Evolutionary conservation across 1,140 invertebrate genomes (phyloP).

Genomic region (Caerostris darwini): DNA sequence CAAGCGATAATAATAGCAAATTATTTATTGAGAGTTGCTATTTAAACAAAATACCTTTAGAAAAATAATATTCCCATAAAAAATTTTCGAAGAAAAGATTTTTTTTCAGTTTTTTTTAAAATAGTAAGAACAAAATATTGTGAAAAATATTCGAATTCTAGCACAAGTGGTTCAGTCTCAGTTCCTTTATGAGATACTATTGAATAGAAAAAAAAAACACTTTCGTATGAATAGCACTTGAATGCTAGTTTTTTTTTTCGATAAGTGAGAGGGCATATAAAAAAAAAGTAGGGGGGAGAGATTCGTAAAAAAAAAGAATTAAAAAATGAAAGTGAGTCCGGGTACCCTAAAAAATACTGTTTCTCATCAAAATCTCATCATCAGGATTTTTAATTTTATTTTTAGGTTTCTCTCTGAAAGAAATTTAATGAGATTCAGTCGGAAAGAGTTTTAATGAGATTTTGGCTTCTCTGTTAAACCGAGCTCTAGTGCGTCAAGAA

Average conservation of each 20-base stretch:
- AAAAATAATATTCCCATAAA: too few relatives aligned
- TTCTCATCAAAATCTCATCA: constrained; percentile 36
- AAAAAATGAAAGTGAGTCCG: not conserved
- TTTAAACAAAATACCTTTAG: too few relatives aligned
- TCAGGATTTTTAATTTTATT: not conserved
- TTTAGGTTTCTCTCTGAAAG: not conserved
- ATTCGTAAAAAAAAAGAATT: not conserved
- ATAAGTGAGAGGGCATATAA: not conserved
- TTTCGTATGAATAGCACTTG: not conserved
- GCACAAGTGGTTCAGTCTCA: too few relatives aligned
- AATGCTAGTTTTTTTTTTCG: not conserved
- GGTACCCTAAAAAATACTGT: not conserved
- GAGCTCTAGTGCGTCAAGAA: not conserved
- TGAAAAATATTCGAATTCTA: too few relatives aligned
- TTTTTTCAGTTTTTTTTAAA: too few relatives aligned
- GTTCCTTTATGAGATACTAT: constrained; percentile 7
- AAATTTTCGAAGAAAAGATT: too few relatives aligned
- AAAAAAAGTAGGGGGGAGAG: not conserved
- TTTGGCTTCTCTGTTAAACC: not conserved
- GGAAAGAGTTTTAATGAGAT: constrained; percentile 29
- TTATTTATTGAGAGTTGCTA: too few relatives aligned
- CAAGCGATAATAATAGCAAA: too few relatives aligned
- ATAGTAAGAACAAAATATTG: too few relatives aligned
- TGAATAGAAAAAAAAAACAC: not conserved
- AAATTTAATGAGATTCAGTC: not conserved